Conservation (phyloP, 2,113 vertebrate species). For the Thamnophis sirtalis region DNA sequence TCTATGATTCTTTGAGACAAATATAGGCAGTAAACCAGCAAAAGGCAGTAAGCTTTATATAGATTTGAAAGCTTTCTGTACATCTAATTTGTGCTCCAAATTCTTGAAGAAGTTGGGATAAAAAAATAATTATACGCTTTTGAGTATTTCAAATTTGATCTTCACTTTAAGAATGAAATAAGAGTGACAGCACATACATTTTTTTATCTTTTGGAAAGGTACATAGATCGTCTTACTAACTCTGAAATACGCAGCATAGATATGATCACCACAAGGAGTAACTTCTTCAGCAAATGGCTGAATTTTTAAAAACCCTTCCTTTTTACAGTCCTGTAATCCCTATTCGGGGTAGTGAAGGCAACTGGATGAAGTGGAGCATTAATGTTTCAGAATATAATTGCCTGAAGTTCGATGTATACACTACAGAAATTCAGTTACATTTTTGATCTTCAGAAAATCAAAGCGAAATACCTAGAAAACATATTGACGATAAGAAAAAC, state of each 20-base stretch:
- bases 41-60: not conserved
- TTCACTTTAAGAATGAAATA: not conserved
- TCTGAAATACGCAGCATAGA: not conserved
- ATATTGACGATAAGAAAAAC: not conserved
- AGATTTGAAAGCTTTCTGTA: not conserved
- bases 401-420: not conserved
- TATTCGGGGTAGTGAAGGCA: not conserved
- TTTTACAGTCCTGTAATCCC: not conserved
- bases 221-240: not conserved
- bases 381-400: not conserved
- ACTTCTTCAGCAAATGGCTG: not conserved
- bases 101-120: not conserved
- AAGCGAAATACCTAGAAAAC: not conserved
- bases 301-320: accelerated
- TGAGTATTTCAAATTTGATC: not conserved
- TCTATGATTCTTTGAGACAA: not conserved
- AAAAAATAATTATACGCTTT: not conserved
- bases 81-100: not conserved
- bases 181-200: not conserved
- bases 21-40: not conserved
- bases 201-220: not conserved
- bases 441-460: not conserved
- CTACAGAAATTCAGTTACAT: not conserved
- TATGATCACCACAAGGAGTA: not conserved
- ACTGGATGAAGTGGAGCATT: not conserved